Percentiles rank a stretch among this genome's conserved stretches.
Conservation (phyloP, 2,888 invertebrate genomes). For the Leucozona laternaria region DNA sequence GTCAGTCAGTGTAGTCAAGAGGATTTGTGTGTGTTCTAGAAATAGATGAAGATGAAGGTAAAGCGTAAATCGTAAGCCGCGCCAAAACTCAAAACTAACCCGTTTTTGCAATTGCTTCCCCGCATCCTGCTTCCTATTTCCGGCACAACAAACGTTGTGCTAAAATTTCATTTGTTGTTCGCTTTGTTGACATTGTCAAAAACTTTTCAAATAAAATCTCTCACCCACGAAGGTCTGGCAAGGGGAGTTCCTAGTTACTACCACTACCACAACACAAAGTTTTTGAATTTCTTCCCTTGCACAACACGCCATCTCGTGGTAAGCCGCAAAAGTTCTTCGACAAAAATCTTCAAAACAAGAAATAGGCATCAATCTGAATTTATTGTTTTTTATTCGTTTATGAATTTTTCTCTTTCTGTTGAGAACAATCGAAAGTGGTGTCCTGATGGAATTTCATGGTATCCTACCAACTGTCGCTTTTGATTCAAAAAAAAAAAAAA, state of each 20-base stretch:
- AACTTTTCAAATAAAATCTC: constrained; percentile 73
- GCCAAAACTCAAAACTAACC: constrained; percentile 48
- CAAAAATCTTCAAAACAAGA: constrained; percentile 39
- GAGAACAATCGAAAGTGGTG: constrained; percentile 45
- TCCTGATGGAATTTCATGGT: constrained; percentile 18
- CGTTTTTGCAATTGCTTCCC: constrained; percentile 49
- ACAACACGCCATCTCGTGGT: constrained; percentile 1
- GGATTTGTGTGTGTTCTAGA: constrained; percentile 4
- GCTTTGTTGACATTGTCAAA: constrained; percentile 66
- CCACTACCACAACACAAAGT: neutral
- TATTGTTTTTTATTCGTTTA: neutral
- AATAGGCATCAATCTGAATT: neutral
- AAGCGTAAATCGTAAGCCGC: constrained; percentile 18
- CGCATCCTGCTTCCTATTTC: neutral
- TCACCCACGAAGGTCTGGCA: neutral
- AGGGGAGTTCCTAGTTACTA: neutral
- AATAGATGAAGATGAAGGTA: constrained; percentile 61
- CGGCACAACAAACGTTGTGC: constrained; percentile 51
- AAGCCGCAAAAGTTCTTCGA: constrained; percentile 56
- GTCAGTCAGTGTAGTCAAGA: constrained; percentile 53
- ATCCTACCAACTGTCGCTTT: constrained; percentile 5
- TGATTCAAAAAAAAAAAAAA: constrained; percentile 30
- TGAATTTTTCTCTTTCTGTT: neutral
- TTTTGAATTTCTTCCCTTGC: neutral
- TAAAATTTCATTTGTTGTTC: constrained; percentile 74